Evolutionary conservation across 2,888 invertebrate genomes (phyloP).

Genomic region (Pandemis heparana): DNA sequence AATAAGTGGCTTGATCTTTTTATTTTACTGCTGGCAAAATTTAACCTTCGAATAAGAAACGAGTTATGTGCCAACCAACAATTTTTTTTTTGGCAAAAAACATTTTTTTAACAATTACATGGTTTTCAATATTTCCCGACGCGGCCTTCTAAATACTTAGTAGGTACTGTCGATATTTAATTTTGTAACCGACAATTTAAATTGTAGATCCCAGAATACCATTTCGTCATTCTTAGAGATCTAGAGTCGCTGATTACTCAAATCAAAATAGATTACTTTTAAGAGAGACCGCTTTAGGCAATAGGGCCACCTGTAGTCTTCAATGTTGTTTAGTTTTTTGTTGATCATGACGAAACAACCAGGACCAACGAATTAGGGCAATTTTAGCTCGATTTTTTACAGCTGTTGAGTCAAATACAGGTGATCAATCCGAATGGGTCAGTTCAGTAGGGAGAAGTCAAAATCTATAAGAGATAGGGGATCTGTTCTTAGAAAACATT

Average conservation of each 20-base stretch:
- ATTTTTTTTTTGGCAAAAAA: too few relatives aligned
- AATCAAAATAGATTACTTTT: slow-evolving; percentile 11
- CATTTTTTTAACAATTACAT: too few relatives aligned
- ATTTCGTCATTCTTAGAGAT: slow-evolving; percentile 6
- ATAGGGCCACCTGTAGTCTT: slow-evolving; percentile 7
- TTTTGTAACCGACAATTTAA: not conserved
- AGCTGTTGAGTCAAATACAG: too few relatives aligned
- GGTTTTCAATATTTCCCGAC: not conserved
- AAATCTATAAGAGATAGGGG: too few relatives aligned
- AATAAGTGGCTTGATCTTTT: too few relatives aligned
- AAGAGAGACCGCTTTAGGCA: slow-evolving; percentile 6
- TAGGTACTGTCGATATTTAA: not conserved
- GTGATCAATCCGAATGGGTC: too few relatives aligned
- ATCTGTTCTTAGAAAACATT: too few relatives aligned
- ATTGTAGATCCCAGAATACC: not conserved
- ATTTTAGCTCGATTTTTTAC: not conserved
- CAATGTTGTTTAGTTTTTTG: not conserved
- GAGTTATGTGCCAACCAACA: too few relatives aligned
- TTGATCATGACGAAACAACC: not conserved
- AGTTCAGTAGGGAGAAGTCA: too few relatives aligned
- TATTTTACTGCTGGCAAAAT: too few relatives aligned
- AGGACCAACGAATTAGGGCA: not conserved
- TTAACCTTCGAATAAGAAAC: too few relatives aligned
- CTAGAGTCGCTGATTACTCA: slow-evolving; percentile 2
- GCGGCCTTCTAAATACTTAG: not conserved